phyloP scores from a whole-genome alignment of 1,140 invertebrate species.

The Patella vulgata region DNA sequence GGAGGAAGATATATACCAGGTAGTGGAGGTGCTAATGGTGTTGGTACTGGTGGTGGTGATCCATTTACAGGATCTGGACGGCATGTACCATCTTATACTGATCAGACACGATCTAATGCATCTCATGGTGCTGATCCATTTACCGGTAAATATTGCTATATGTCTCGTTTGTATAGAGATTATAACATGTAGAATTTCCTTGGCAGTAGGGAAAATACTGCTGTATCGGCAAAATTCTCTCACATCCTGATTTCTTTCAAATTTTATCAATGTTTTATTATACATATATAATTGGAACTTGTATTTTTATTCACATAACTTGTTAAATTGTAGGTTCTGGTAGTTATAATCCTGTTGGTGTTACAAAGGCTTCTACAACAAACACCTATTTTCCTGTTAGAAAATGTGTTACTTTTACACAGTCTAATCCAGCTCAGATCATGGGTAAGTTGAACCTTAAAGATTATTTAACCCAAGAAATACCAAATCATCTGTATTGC shows the following conservation, averaged over 20 bases:
- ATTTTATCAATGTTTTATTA: background rate
- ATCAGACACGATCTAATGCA: conserved; percentile 22
- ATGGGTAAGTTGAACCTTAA: conserved; percentile 69
- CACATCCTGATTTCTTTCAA: too few species aligned
- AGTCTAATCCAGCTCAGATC: conserved; percentile 73
- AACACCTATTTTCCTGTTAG: conserved; percentile 68
- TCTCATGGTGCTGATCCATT: conserved; percentile 23
- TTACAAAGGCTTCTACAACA: conserved; percentile 14
- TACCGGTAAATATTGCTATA: conserved; percentile 29
- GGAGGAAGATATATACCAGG: conserved; percentile 69
- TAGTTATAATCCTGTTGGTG: conserved; percentile 33
- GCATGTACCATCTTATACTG: conserved; percentile 30
- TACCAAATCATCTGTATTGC: too few species aligned
- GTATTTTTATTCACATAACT: background rate
- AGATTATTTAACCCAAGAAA: background rate
- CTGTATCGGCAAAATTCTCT: too few species aligned
- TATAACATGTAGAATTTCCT: too few species aligned
- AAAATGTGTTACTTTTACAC: conserved; percentile 73
- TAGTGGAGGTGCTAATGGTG: conserved; percentile 18
- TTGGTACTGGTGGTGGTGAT: conserved; percentile 39
- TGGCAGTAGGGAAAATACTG: too few species aligned
- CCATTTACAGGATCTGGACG: conserved; percentile 50
- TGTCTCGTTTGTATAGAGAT: background rate
- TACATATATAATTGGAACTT: background rate
- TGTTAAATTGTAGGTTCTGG: conserved; percentile 24